A percentile compares a stretch with the other conserved stretches of the same genome.
phyloP scores from a whole-genome alignment of 1,140 invertebrate genomes.

The Conopomorpha cramerella region DNA sequence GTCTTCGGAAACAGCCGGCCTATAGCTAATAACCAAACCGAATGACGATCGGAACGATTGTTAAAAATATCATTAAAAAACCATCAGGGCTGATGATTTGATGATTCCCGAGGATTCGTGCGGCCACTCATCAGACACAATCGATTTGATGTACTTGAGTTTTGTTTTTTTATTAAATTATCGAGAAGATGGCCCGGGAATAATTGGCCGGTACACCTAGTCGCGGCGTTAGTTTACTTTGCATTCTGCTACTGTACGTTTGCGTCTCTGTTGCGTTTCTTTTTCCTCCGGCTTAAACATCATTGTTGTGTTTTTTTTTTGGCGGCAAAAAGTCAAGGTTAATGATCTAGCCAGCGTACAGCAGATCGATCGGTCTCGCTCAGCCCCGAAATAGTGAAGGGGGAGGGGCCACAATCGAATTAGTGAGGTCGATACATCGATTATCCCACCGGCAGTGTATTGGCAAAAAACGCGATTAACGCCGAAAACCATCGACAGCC shows the following conservation, averaged over 20 bases:
- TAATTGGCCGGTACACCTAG: no score
- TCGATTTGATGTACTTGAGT: conserved; percentile 38
- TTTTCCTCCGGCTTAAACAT: no score
- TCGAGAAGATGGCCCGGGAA: no score
- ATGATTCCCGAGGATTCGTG: conserved; percentile 27
- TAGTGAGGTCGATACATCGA: conserved; percentile 45
- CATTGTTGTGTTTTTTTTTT: no score
- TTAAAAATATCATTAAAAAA: conserved; percentile 60
- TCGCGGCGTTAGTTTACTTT: no score
- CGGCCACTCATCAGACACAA: conserved; percentile 39
- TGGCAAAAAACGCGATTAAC: conserved; percentile 52
- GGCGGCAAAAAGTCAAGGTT: no score
- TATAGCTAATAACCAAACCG: conserved; percentile 44
- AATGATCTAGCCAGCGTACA: conserved; percentile 21
- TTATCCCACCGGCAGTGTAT: conserved; percentile 34
- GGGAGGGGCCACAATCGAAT: conserved; percentile 50
- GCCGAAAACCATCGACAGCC: conserved; percentile 44
- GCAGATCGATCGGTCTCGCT: conserved; percentile 40
- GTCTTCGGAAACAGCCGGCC: no score
- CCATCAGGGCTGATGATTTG: conserved; percentile 54
- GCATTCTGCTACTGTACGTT: no score
- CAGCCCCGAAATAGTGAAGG: conserved; percentile 32
- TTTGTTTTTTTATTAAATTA: conserved; percentile 43
- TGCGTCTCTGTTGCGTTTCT: no score
- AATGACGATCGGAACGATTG: conserved; percentile 51